These are phyloP conservation scores for Crypturellus undulatus DNA, from an alignment of 2,113 vertebrate species.

Conservation along the genomic window DNA sequence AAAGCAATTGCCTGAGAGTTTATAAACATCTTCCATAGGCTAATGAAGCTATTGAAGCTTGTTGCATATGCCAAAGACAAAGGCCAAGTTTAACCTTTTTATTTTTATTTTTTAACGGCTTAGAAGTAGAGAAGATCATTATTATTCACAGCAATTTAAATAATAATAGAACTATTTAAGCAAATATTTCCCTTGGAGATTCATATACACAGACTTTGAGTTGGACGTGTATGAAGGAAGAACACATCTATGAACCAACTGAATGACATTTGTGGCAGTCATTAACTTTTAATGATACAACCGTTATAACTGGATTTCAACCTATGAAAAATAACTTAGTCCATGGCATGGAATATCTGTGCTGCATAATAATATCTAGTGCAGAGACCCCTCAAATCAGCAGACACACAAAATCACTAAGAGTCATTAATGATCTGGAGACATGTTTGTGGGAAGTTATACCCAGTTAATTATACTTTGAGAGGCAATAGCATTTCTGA, in stretches of 20 bases:
- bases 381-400: background rate
- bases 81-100: background rate
- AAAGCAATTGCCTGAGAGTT: background rate
- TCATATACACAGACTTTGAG: background rate
- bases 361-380: background rate
- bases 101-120: background rate
- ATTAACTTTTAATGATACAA: background rate
- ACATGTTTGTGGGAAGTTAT: background rate
- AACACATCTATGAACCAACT: background rate
- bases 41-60: conserved; percentile 14
- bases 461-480: background rate
- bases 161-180: background rate
- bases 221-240: background rate
- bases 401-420: background rate
- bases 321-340: background rate
- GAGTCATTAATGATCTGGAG: background rate
- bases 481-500: background rate
- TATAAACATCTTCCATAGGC: conserved; percentile 18
- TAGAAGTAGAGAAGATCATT: background rate
- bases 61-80: background rate
- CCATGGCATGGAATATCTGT: background rate
- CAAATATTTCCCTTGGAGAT: background rate
- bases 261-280: background rate
- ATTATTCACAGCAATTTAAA: background rate
- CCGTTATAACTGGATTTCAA: background rate